Base-by-base conservation (phyloP, 2,888 invertebrate genomes). In the Lithophane socia region DNA sequence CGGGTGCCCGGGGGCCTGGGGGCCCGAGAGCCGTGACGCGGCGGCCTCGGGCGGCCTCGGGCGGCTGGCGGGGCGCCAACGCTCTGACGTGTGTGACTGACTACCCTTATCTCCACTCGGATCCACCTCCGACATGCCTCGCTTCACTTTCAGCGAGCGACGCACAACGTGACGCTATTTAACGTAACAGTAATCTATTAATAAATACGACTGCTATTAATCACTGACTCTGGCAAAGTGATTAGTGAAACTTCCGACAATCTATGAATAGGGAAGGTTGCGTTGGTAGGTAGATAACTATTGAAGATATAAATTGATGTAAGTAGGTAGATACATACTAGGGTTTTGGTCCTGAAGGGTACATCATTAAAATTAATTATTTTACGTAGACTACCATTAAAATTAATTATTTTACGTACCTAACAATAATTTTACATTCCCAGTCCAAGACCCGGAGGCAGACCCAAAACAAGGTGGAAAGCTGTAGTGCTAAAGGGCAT, bases 11-110 rank as follows among this genome's bases (percentile, higher is more conserved):
- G 44, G 67, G 65, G 68, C 68, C 54, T 52, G 24, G 44, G 81
- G 84, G 85, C 60, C 29, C 54, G 61, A 49, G 49, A 60, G 87
- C 83, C 79, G 83, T 87, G 85, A 84, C 84, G 81, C 86, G 85
- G 84, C 88, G 89, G 89, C 87, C 86, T 85, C 87, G 85, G 85
- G 84, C 88, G 89, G 89, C 87, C 86, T 85, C 87, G 85, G 86
- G 82, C 79, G 83, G 86, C 92, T 95, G 95, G 95, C 94, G 65
- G 67, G 58, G 77, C 84, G 94, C 95, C 95, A 95, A 90, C 87
- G 52, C 89, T 90, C 92, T 91, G 93, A 92, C 92, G 88, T 79
- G 78, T 83, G 79, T 85, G 85, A 90, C 88, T 89, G 91, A 90
- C 91, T 90, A 84, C 89, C 89, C 93, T 92, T 94, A 93, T 93